Base-by-base conservation (phyloP, 2,888 invertebrate genomes). In the Eupithecia tripunctaria region DNA sequence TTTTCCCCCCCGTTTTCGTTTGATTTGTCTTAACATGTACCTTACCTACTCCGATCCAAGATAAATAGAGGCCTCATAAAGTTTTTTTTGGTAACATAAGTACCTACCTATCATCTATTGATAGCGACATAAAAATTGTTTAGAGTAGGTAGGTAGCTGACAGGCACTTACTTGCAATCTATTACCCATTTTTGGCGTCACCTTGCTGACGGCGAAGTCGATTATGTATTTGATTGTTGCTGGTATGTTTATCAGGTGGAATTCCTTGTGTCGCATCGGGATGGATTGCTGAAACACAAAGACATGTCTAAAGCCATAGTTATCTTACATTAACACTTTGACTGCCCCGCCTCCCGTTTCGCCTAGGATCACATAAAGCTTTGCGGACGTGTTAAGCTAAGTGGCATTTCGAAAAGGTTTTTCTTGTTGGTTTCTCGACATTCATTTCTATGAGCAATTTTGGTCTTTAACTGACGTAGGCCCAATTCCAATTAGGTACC, bases 241-340 rank as follows among this genome's bases (percentile, higher is more conserved):
- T 1, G 97, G 97, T 21, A 97, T 91, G 84, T 97, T 96, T 47
- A 97, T 88, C 73, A 96, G 91, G 84, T 97, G 96, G 60, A 97
- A 95, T 83, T 96, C 96, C 88, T 97, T 97, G 89, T 97, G 97
- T 21, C 97, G 95, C 95, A 97, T 95, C 10, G 98, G 97, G 75
- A 97, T 79, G 0, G 97, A 97, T 95, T 97, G 97, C 96, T 96
- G 89, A 70, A 95, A 89, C 67, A 78, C 73, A 77, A 67, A 63
- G 1, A 51, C 51, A 51, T 21, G 51, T n/a, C 10, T 21, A 8
- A 21, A 21, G 21, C 8, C n/a, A 47, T 47, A 47, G 43, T 21
- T n/a, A n/a, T 47, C 18, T 18, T 47, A 47, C n/a, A n/a, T n/a
- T 47, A n/a, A 47, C 47, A 47, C n/a, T 47, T 47, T n/a, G 47